These are phyloP conservation scores for Lepidostoma basale DNA, from an alignment of 1,140 invertebrate genomes.

Conservation along the genomic window DNA sequence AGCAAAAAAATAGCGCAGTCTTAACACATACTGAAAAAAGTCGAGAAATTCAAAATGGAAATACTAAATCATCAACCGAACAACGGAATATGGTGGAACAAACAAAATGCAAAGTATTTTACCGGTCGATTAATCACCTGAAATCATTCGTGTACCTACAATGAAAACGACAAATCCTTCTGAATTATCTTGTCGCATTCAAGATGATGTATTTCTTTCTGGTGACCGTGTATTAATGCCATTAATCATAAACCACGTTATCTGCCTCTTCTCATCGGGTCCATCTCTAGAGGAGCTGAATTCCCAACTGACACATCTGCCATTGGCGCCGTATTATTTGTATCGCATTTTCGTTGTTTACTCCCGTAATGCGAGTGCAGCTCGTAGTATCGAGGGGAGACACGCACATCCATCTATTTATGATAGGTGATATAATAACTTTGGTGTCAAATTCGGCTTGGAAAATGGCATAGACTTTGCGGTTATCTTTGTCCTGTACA, in stretches of 20 bases:
- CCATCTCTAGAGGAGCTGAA: not conserved
- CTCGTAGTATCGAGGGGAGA: not conserved
- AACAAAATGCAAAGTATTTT: constrained; percentile 22
- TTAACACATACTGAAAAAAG: not conserved
- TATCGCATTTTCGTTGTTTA: not conserved
- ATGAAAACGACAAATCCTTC: constrained; percentile 29
- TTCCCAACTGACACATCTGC: constrained; percentile 3
- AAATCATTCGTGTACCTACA: constrained; percentile 20
- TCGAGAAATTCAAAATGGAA: not conserved
- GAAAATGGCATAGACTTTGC: no score
- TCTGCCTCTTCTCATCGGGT: not conserved
- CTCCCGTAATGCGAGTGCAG: not conserved
- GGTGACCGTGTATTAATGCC: constrained; percentile 26
- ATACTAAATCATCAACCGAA: not conserved
- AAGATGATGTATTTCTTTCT: constrained; percentile 26
- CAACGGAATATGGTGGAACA: no score
- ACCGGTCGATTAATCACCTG: constrained; percentile 11
- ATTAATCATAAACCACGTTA: constrained; percentile 28
- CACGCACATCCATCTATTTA: no score
- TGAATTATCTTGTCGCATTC: constrained; percentile 25
- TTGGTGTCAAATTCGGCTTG: no score
- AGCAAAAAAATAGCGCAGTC: not conserved
- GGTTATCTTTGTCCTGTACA: no score
- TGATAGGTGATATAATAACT: no score
- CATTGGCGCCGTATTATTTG: no score